A percentile compares a stretch with the other conserved stretches of the same genome.
phyloP scores from a whole-genome alignment of 2,888 invertebrate genomes.

The Drosophila rellima region DNA sequence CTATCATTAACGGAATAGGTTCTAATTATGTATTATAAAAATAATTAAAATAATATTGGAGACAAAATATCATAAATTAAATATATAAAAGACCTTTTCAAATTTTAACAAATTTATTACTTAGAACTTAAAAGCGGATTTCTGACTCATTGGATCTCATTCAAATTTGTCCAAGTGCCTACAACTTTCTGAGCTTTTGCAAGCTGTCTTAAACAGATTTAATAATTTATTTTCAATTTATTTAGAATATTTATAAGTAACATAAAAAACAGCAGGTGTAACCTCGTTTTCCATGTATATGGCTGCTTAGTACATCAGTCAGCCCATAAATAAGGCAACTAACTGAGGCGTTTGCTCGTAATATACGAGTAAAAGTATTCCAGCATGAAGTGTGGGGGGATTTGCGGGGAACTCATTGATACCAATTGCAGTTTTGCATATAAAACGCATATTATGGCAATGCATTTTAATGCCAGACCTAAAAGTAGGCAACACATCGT shows the following conservation, averaged over 20 bases:
- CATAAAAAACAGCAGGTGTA: slow-evolving; percentile 3
- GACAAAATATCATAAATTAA: no score
- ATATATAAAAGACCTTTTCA: neutral
- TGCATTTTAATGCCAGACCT: slow-evolving; percentile 57
- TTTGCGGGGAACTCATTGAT: slow-evolving; percentile 23
- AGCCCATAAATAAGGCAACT: slow-evolving; percentile 44
- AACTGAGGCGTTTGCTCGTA: slow-evolving; percentile 22
- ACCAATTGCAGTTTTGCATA: slow-evolving; percentile 50
- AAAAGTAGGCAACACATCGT: slow-evolving; percentile 60
- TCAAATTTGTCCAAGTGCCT: neutral
- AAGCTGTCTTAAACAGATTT: slow-evolving; percentile 5
- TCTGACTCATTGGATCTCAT: neutral
- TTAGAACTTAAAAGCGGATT: neutral
- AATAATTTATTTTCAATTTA: neutral
- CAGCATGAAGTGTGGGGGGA: neutral
- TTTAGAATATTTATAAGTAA: neutral
- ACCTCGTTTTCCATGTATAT: slow-evolving; percentile 7
- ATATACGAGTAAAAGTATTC: slow-evolving; percentile 8
- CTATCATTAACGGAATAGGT: no score
- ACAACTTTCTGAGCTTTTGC: neutral
- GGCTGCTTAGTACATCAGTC: slow-evolving; percentile 27
- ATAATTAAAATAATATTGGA: no score
- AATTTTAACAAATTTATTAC: neutral
- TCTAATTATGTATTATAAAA: no score
- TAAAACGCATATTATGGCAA: slow-evolving; percentile 65